phyloP scores from a whole-genome alignment of 1,140 invertebrate species.

The Pectinophora gossypiella region DNA sequence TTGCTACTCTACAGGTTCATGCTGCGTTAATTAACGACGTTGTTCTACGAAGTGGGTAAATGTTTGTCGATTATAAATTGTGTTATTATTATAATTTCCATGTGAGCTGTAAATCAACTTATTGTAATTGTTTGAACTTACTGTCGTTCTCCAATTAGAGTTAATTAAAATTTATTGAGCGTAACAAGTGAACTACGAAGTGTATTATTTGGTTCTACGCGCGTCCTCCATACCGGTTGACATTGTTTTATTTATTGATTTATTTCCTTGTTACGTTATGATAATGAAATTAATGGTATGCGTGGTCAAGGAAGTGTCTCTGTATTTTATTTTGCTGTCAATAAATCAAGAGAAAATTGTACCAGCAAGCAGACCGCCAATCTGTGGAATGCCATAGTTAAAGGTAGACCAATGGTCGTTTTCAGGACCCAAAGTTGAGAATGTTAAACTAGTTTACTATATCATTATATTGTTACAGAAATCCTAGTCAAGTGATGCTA shows the following conservation, averaged over 20 bases:
- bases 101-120: constrained; percentile 23
- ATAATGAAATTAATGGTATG: background rate
- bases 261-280: constrained; percentile 26
- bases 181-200: constrained; percentile 46
- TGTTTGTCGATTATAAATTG: background rate
- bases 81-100: background rate
- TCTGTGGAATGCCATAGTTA: too few relatives aligned
- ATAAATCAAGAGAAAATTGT: too few relatives aligned
- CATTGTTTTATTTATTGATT: constrained; percentile 50
- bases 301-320: background rate
- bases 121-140: constrained; percentile 40
- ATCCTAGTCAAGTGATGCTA: too few relatives aligned
- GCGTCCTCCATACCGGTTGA: constrained; percentile 41
- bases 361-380: too few relatives aligned
- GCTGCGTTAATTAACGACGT: background rate
- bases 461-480: too few relatives aligned
- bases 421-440: too few relatives aligned
- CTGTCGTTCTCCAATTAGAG: constrained; percentile 49
- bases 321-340: too few relatives aligned
- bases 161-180: constrained; percentile 62
- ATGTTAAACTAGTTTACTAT: too few relatives aligned
- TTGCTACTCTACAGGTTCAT: background rate
- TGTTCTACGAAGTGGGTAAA: background rate
- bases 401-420: too few relatives aligned
- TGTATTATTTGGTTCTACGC: constrained; percentile 30